These are phyloP conservation scores for Coremacera marginata DNA, from an alignment of 2,888 invertebrate genomes.

Conservation along the genomic window DNA sequence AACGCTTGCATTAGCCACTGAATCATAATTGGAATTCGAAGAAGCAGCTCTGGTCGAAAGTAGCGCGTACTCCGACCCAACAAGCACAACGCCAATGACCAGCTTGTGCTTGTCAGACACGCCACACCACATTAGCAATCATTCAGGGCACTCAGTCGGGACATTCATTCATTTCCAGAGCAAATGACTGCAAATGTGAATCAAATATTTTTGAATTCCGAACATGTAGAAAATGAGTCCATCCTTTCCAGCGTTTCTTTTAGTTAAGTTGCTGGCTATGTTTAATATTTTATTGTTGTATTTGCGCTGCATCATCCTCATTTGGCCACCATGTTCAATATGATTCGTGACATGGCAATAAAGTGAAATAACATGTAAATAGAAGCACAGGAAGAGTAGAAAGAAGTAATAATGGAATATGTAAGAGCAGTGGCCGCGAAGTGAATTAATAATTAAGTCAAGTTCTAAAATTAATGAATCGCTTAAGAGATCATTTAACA, in stretches of 20 bases:
- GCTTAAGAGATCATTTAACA: slow-evolving; percentile 26
- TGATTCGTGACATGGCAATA: slow-evolving; percentile 30
- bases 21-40: slow-evolving; percentile 29
- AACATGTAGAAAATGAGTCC: slow-evolving; percentile 25
- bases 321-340: slow-evolving; percentile 29
- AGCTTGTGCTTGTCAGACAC: not conserved
- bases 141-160: not conserved
- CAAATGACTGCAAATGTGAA: slow-evolving; percentile 10
- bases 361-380: not conserved
- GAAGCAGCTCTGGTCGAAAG: not conserved
- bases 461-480: slow-evolving; percentile 22
- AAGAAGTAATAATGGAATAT: not conserved
- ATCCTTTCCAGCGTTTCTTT: not conserved
- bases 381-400: not conserved
- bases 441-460: slow-evolving; percentile 25
- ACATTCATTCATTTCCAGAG: slow-evolving; percentile 11
- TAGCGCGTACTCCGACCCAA: not conserved
- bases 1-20: slow-evolving; percentile 19
- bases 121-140: slow-evolving; percentile 10
- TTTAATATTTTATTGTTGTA: not conserved
- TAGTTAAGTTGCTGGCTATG: not conserved
- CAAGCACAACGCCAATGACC: not conserved
- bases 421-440: not conserved
- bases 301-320: slow-evolving; percentile 3
- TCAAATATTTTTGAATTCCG: slow-evolving; percentile 2